phyloP scores from a whole-genome alignment of 2,888 invertebrate genomes.

The Eumerus sabulonum region DNA sequence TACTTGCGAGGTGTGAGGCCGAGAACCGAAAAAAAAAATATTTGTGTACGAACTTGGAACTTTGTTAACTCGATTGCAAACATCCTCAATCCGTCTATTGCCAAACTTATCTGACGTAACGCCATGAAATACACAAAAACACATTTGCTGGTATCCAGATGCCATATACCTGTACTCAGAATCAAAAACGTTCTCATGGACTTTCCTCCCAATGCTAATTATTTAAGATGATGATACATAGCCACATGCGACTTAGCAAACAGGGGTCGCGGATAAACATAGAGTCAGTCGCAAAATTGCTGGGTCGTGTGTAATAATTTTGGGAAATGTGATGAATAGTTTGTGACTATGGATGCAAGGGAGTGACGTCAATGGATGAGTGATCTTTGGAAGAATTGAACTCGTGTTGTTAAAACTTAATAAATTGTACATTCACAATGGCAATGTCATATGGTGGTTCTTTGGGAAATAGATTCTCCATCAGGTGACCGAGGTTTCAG shows the following conservation, averaged over 20 bases:
- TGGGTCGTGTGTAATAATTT: constrained; percentile 23
- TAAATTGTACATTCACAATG: too few relatives aligned
- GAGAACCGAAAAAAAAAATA: constrained; percentile 6
- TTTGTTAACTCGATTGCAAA: constrained; percentile 25
- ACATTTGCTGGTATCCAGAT: too few relatives aligned
- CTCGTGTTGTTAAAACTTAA: too few relatives aligned
- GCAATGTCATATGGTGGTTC: too few relatives aligned
- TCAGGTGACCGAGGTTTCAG: too few relatives aligned
- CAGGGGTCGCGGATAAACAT: constrained; percentile 16
- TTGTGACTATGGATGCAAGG: too few relatives aligned
- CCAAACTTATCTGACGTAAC: constrained; percentile 34
- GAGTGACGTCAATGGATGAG: too few relatives aligned
- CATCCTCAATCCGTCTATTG: constrained; percentile 20
- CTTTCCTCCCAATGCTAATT: constrained; percentile 29
- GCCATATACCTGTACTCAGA: constrained; percentile 9
- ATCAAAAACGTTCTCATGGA: constrained; percentile 46
- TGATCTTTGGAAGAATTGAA: too few relatives aligned
- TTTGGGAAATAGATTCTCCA: too few relatives aligned
- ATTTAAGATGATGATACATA: constrained; percentile 25
- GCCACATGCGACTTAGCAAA: too few relatives aligned
- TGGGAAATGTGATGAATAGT: too few relatives aligned
- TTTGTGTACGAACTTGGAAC: constrained; percentile 20
- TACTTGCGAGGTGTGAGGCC: too few relatives aligned
- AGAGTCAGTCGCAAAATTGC: constrained; percentile 24
- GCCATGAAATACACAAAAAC: background rate